phyloP scores from a whole-genome alignment of 2,797 vertebrate genomes.

The Aselliscus stoliczkanus region DNA sequence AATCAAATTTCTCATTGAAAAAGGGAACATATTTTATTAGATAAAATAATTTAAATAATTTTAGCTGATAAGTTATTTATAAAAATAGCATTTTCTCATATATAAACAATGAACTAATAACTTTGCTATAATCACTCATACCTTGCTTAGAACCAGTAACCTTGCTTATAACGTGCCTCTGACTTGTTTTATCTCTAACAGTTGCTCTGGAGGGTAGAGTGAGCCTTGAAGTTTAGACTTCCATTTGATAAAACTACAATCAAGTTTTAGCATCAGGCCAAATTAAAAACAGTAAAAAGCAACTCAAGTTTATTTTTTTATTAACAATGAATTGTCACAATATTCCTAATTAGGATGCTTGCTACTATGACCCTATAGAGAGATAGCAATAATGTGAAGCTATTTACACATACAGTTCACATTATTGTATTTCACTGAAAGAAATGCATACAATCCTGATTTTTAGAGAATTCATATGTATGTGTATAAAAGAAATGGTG shows the following conservation, averaged over 20 bases:
- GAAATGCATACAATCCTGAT: constrained; percentile 45
- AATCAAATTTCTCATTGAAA: constrained; percentile 49
- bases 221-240: constrained; percentile 56
- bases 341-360: constrained; percentile 78
- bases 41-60: constrained; percentile 49
- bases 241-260: constrained; percentile 48
- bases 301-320: constrained; percentile 74
- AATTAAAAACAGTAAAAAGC: constrained; percentile 71
- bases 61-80: constrained; percentile 56
- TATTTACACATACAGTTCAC: constrained; percentile 69
- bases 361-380: constrained; percentile 64
- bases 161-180: constrained; percentile 53
- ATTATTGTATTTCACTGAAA: constrained; percentile 6
- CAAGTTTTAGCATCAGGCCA: constrained; percentile 54
- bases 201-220: constrained; percentile 16
- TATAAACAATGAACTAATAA: constrained; percentile 60
- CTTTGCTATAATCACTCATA: constrained; percentile 35
- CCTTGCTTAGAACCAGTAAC: constrained; percentile 29
- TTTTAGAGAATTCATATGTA: constrained; percentile 16
- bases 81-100: constrained; percentile 52
- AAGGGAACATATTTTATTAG: constrained; percentile 14
- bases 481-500: constrained; percentile 49
- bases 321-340: constrained; percentile 78
- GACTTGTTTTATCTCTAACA: constrained; percentile 43
- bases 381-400: constrained; percentile 51